Evolutionary conservation across 1,140 invertebrate genomes (phyloP), one percentile per base, ranked within the genome.

Genomic region (Holotrichia oblita): DNA sequence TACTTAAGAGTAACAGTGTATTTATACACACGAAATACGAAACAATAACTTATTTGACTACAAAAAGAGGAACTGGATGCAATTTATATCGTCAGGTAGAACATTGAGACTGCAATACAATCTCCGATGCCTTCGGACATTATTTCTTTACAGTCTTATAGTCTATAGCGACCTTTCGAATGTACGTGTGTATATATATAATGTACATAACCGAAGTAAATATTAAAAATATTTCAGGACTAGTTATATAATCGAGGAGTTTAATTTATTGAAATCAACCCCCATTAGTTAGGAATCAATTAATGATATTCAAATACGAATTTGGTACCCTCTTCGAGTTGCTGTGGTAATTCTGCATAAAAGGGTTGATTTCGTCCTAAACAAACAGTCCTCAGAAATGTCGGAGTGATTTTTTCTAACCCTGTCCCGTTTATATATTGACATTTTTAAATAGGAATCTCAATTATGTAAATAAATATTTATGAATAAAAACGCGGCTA

Each of bases 311-410:
- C 61, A 69, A 69, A 69, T 27, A 64, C 6, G 61, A 27, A 64
- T 64, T 27, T 17, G n/a, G n/a, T n/a, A 69, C 61, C 61, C 61
- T 61, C 8, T 17, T 20, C 9, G 27, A 17, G 59, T 61, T 20
- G n/a, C 59, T 4, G 59, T 20, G 59, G 59, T 61, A 61, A 61
- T 61, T 61, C 61, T 69, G 22, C 61, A 69, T 34, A 69, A 27
- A 34, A 69, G 61, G 61, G 61, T 69, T 34, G 61, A 10, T 34
- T 14, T n/a, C 0, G 61, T 69, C 61, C 61, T 69, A 69, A 69
- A 27, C 22, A 69, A 69, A 69, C 61, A 69, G 61, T 69, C 22
- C 61, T 69, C 22, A 27, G 61, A 27, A 22, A 34, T 69, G 61
- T 69, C 22, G 27, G 27, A 34, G 27, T 34, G 14, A 27, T 69